Percentiles rank a stretch among this genome's conserved stretches.
phyloP scores from a whole-genome alignment of 2,797 vertebrate genomes.

The Eutrigla gurnardus region DNA sequence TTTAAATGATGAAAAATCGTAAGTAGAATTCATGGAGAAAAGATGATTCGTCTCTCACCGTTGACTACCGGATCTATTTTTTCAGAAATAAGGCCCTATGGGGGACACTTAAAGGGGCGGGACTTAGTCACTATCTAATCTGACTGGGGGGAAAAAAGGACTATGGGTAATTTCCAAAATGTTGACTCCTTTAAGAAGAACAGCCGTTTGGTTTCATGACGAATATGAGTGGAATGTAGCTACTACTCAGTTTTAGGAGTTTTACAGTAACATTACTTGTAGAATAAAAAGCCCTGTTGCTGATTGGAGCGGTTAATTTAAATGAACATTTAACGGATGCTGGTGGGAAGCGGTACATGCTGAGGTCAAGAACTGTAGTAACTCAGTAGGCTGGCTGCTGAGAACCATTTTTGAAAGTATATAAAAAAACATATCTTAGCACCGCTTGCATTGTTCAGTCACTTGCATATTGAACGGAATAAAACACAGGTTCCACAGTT shows the following conservation, averaged over 20 bases:
- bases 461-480: constrained; percentile 60
- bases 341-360: constrained; percentile 15
- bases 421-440: constrained; percentile 34
- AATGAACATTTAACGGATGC: constrained; percentile 21
- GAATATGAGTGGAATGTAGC: constrained; percentile 10
- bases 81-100: too few species aligned
- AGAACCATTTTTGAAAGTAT: constrained; percentile 18
- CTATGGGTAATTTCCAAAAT: background rate
- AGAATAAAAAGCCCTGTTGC: background rate
- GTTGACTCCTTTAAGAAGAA: background rate
- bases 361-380: constrained; percentile 23
- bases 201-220: background rate
- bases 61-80: too few species aligned
- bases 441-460: constrained; percentile 54
- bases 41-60: too few species aligned
- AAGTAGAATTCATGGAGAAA: too few species aligned
- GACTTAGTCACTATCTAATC: too few species aligned
- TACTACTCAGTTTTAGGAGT: background rate
- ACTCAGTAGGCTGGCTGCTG: constrained; percentile 43
- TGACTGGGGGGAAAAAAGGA: background rate
- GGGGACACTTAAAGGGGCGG: too few species aligned
- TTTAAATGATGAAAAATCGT: too few species aligned
- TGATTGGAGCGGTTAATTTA: background rate
- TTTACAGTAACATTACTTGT: background rate
- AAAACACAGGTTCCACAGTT: constrained; percentile 37